Evolutionary conservation across 2,888 invertebrate genomes (phyloP).

Genomic region (Drosophila melanosoma): DNA sequence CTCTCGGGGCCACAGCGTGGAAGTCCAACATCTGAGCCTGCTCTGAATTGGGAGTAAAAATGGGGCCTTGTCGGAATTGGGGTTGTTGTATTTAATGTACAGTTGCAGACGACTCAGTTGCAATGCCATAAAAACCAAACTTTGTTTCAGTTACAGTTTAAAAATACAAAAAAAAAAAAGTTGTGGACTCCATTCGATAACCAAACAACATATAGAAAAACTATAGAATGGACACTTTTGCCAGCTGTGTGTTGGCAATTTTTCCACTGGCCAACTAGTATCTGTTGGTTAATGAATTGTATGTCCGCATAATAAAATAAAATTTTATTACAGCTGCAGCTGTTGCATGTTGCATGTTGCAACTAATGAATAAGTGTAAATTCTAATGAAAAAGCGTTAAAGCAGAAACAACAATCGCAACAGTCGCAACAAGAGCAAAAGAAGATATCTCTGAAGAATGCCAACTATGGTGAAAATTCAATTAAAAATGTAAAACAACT

Average conservation of each 20-base stretch:
- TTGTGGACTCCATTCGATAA: constrained; percentile 33
- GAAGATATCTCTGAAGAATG: constrained; percentile 57
- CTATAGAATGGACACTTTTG: constrained; percentile 36
- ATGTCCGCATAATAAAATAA: constrained; percentile 71
- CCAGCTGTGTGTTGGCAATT: constrained; percentile 41
- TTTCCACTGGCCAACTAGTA: constrained; percentile 7
- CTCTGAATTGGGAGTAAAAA: background rate
- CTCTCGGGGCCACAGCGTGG: constrained; percentile 25
- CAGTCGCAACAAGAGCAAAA: constrained; percentile 29
- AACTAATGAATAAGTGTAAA: constrained; percentile 80
- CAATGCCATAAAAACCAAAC: constrained; percentile 22
- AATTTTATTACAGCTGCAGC: constrained; percentile 75
- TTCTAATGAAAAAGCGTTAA: constrained; percentile 77
- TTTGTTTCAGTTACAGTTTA: constrained; percentile 7
- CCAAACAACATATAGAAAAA: constrained; percentile 6
- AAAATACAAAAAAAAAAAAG: background rate
- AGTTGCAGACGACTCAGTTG: constrained; percentile 5
- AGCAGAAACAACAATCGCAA: constrained; percentile 37
- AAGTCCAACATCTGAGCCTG: constrained; percentile 4
- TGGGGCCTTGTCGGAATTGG: constrained; percentile 1
- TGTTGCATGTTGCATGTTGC: constrained; percentile 77
- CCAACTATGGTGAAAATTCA: constrained; percentile 79
- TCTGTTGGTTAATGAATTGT: constrained; percentile 56
- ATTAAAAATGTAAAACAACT: constrained; percentile 81
- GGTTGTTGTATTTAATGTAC: constrained; percentile 6